Percentiles rank a stretch among this genome's conserved stretches.
phyloP scores from a whole-genome alignment of 2,113 vertebrate species.

The Crocuta crocuta region DNA sequence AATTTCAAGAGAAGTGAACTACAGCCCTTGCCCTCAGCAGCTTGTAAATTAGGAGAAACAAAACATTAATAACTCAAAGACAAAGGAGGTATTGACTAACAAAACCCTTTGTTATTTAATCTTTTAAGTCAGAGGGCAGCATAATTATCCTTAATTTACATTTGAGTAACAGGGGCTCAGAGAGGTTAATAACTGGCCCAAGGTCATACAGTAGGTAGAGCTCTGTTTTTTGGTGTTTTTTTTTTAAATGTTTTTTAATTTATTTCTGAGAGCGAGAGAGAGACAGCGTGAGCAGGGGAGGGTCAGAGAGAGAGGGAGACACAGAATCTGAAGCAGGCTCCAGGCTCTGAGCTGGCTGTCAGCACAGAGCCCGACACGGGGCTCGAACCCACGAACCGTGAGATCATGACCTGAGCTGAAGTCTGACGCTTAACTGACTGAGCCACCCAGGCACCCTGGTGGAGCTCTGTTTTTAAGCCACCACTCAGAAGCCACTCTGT shows the following conservation, averaged over 20 bases:
- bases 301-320: too few relatives aligned
- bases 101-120: conserved; percentile 33
- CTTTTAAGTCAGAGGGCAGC: background rate
- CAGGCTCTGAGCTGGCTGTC: too few relatives aligned
- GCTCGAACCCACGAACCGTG: too few relatives aligned
- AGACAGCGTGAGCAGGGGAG: too few relatives aligned
- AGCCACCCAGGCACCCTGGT: too few relatives aligned
- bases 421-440: too few relatives aligned
- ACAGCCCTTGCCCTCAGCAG: background rate
- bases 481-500: background rate
- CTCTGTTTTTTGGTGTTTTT: background rate
- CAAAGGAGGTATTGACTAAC: background rate
- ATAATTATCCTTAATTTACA: conserved; percentile 33
- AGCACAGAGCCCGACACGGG: too few relatives aligned
- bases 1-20: conserved; percentile 14
- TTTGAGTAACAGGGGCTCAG: conserved; percentile 7
- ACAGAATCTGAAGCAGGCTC: too few relatives aligned
- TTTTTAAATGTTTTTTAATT: too few relatives aligned
- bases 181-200: background rate
- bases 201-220: background rate
- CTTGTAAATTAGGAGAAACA: background rate
- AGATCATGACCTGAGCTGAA: too few relatives aligned
- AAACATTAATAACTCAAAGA: background rate
- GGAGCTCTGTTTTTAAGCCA: background rate
- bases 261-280: too few relatives aligned